phyloP scores from a whole-genome alignment of 2,888 invertebrate genomes.

The Ormyrus rosae region DNA sequence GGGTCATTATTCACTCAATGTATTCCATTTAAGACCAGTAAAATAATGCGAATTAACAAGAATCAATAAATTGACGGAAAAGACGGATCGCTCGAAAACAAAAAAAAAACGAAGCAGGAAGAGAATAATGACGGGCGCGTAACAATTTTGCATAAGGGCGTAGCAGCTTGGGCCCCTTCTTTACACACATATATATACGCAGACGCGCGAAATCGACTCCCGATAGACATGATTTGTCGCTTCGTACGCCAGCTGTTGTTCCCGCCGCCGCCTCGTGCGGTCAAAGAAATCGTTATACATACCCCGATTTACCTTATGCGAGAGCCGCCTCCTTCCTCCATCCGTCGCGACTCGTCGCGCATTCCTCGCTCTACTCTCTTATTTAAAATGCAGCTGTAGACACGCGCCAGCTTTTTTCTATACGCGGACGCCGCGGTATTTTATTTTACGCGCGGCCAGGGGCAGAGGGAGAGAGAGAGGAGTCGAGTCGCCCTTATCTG shows the following conservation, averaged over 20 bases:
- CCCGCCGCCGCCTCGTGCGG: conserved; percentile 26
- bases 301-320: neutral
- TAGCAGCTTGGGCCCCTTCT: neutral
- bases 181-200: too few species aligned
- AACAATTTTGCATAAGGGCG: conserved; percentile 39
- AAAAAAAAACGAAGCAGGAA: neutral
- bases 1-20: too few species aligned
- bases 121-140: conserved; percentile 1
- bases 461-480: neutral
- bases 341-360: conserved; percentile 2
- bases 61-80: conserved; percentile 12
- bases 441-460: conserved; percentile 6
- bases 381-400: conserved; percentile 54
- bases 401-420: conserved; percentile 35
- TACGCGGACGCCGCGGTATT: neutral
- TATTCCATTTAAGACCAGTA: neutral
- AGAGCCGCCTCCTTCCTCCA: conserved; percentile 1
- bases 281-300: conserved; percentile 42
- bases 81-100: conserved; percentile 24
- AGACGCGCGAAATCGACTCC: conserved; percentile 35
- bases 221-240: conserved; percentile 70
- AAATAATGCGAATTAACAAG: conserved; percentile 1
- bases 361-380: conserved; percentile 39
- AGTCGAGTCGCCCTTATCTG: conserved; percentile 36
- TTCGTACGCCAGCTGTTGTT: conserved; percentile 70